phyloP scores from a whole-genome alignment of 2,888 invertebrate species.

The Drosophila nr. perissopoda region DNA sequence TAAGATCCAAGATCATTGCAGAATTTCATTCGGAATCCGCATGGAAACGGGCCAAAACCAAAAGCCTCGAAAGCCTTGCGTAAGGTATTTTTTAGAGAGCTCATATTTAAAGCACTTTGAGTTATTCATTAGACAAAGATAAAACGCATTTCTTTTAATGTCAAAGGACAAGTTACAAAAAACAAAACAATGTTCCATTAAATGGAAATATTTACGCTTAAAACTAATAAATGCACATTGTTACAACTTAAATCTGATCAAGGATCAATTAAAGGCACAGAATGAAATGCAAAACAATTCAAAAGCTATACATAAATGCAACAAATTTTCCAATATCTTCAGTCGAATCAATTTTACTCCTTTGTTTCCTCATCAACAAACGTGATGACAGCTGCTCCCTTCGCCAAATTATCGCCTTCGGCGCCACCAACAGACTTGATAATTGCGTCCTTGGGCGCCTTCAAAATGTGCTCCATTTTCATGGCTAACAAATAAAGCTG shows the following conservation, averaged over 20 bases:
- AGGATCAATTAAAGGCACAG: slow-evolving; percentile 18
- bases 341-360: neutral
- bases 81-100: neutral
- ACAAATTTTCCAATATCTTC: slow-evolving; percentile 54
- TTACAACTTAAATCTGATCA: slow-evolving; percentile 37
- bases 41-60: neutral
- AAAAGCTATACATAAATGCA: slow-evolving; percentile 75
- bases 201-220: slow-evolving; percentile 64
- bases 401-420: slow-evolving; percentile 93
- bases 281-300: slow-evolving; percentile 30
- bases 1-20: neutral
- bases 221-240: slow-evolving; percentile 74
- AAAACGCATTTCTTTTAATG: slow-evolving; percentile 48
- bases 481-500: slow-evolving; percentile 89
- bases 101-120: neutral
- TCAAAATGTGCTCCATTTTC: slow-evolving; percentile 99
- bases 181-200: slow-evolving; percentile 56
- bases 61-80: neutral
- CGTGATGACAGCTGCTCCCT: slow-evolving; percentile 88
- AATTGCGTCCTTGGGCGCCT: slow-evolving; percentile 91
- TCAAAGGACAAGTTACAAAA: slow-evolving; percentile 26
- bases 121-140: slow-evolving; percentile 6
- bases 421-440: slow-evolving; percentile 90
- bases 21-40: neutral
- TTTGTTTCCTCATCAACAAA: slow-evolving; percentile 84